Percentiles rank a stretch among this genome's conserved stretches.
Evolutionary conservation across 1,140 invertebrate genomes (phyloP).

Genomic region (Papilio machaon): DNA sequence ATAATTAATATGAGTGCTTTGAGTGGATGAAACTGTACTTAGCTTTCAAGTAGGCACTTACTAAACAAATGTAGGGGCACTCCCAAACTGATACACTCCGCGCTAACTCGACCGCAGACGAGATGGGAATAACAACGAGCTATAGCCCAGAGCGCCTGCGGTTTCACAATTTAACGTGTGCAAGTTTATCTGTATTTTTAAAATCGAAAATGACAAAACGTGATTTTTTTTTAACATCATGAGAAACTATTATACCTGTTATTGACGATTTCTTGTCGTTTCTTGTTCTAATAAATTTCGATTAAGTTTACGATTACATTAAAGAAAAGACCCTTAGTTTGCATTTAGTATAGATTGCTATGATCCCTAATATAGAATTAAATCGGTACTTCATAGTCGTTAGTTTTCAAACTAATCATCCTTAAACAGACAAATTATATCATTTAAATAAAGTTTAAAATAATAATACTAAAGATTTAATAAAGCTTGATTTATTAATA

Average conservation of each 20-base stretch:
- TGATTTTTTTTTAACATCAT: not conserved
- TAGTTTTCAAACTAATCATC: too few relatives aligned
- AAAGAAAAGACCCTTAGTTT: too few relatives aligned
- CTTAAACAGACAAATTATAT: too few relatives aligned
- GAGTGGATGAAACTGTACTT: constrained; percentile 2
- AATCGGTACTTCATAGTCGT: too few relatives aligned
- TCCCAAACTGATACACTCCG: constrained; percentile 46
- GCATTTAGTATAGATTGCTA: too few relatives aligned
- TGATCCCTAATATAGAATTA: too few relatives aligned
- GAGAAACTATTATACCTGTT: not conserved
- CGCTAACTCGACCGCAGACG: constrained; percentile 66
- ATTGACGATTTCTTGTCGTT: not conserved
- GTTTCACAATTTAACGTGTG: constrained; percentile 48
- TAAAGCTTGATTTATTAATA: too few relatives aligned
- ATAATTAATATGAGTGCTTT: not conserved
- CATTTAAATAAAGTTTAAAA: too few relatives aligned
- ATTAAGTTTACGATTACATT: too few relatives aligned
- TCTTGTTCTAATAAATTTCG: not conserved
- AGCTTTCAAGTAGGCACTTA: not conserved
- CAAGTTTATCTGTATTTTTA: not conserved
- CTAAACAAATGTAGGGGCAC: constrained; percentile 13
- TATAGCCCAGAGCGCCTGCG: constrained; percentile 46
- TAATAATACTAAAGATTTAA: too few relatives aligned
- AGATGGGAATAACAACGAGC: constrained; percentile 66
- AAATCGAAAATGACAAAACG: not conserved